Evolutionary conservation across 2,888 invertebrate species (phyloP).

Genomic region (Chymomyza caudatula): DNA sequence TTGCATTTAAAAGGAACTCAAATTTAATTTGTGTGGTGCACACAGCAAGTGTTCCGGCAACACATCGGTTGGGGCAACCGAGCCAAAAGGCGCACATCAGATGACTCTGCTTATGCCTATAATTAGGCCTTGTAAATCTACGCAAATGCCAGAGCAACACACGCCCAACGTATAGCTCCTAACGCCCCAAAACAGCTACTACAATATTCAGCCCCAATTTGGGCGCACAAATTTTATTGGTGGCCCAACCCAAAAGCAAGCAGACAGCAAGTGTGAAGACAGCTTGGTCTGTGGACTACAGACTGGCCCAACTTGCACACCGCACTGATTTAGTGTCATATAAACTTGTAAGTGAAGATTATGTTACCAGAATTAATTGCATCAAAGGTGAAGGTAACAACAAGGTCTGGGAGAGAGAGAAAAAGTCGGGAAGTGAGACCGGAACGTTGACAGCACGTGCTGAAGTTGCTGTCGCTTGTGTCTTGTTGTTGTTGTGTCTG

Average conservation of each 20-base stretch:
- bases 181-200: background rate
- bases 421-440: background rate
- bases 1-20: conserved; percentile 63
- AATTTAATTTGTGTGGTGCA: conserved; percentile 53
- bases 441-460: conserved; percentile 60
- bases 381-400: conserved; percentile 64
- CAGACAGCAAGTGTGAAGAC: conserved; percentile 13
- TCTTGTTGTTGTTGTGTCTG: conserved; percentile 15
- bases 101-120: conserved; percentile 15
- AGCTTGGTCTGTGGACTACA: background rate
- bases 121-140: conserved; percentile 48
- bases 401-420: background rate
- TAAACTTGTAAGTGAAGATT: conserved; percentile 72
- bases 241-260: background rate
- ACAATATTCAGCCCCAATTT: background rate
- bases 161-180: conserved; percentile 32
- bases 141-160: conserved; percentile 5
- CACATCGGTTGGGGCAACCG: background rate
- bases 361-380: conserved; percentile 74
- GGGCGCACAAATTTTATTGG: background rate
- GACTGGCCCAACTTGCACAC: background rate
- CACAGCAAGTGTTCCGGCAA: conserved; percentile 4
- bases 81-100: conserved; percentile 6
- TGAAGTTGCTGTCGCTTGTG: conserved; percentile 40
- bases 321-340: conserved; percentile 70